Evolutionary conservation across 2,797 vertebrate genomes (phyloP).

Genomic region (Orientallactaga sibirica): DNA sequence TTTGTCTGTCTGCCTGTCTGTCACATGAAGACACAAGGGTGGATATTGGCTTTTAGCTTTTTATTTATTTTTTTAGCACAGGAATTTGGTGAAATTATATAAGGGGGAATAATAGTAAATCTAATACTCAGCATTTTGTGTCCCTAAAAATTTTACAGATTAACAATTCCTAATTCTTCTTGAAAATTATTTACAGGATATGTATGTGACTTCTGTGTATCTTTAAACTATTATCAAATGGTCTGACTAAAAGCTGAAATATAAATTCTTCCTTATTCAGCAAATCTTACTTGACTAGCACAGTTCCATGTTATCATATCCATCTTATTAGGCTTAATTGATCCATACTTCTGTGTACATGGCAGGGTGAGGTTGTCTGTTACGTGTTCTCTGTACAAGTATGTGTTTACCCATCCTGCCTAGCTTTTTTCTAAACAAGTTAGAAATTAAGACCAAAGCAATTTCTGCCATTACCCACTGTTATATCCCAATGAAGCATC

Average conservation of each 20-base stretch:
- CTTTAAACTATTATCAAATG: not conserved
- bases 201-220: not conserved
- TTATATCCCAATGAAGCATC: slow-evolving; percentile 22
- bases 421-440: slow-evolving; percentile 28
- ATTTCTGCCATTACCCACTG: slow-evolving; percentile 39
- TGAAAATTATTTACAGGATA: slow-evolving; percentile 39
- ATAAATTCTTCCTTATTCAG: not conserved
- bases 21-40: slow-evolving; percentile 29
- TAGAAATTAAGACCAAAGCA: slow-evolving; percentile 58
- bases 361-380: slow-evolving; percentile 1
- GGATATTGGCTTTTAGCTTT: slow-evolving; percentile 6
- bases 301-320: not conserved
- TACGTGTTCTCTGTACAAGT: not conserved
- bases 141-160: slow-evolving; percentile 17
- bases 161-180: slow-evolving; percentile 8
- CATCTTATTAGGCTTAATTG: not conserved
- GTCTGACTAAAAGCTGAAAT: not conserved
- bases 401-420: not conserved
- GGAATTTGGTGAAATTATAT: slow-evolving; percentile 14
- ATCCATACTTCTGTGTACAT: not conserved
- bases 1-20: not conserved
- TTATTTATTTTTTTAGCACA: not conserved
- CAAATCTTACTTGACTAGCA: not conserved
- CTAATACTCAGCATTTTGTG: not conserved
- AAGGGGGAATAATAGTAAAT: not conserved